These are phyloP conservation scores for Odontamblyopus rebecca DNA, from an alignment of 2,797 vertebrate species.

Conservation along the genomic window DNA sequence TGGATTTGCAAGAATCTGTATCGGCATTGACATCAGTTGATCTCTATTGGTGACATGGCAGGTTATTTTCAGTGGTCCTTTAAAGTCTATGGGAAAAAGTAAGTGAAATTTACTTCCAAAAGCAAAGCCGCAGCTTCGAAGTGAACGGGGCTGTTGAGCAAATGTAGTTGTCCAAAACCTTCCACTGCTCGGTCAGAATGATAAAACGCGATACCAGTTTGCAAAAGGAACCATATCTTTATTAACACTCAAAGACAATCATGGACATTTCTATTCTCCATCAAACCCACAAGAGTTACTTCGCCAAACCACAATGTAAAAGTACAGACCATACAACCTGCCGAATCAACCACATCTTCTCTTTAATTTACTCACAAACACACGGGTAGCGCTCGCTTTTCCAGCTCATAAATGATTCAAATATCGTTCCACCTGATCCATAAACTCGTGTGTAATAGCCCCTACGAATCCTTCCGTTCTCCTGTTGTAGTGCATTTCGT, in stretches of 20 bases:
- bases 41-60: no score
- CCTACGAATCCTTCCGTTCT: neutral
- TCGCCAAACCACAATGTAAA: constrained; percentile 10
- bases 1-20: no score
- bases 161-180: neutral
- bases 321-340: constrained; percentile 1
- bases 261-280: constrained; percentile 10
- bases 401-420: constrained; percentile 1
- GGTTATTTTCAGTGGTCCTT: no score
- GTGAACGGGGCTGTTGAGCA: neutral
- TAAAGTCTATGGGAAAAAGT: no score
- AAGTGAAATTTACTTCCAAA: no score
- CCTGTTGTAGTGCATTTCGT: constrained; percentile 10
- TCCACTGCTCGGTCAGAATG: neutral
- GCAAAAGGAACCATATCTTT: constrained; percentile 20
- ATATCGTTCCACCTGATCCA: neutral
- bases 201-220: neutral
- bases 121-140: no score
- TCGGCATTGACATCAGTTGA: no score
- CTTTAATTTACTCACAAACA: constrained; percentile 2
- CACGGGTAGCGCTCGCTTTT: neutral
- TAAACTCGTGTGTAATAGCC: constrained; percentile 2
- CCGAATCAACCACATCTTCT: neutral
- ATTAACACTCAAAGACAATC: constrained; percentile 16
- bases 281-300: constrained; percentile 1